A percentile compares a stretch with the other conserved stretches of the same genome.
phyloP scores from a whole-genome alignment of 2,888 invertebrate species.

The Andrena haemorrhoa region DNA sequence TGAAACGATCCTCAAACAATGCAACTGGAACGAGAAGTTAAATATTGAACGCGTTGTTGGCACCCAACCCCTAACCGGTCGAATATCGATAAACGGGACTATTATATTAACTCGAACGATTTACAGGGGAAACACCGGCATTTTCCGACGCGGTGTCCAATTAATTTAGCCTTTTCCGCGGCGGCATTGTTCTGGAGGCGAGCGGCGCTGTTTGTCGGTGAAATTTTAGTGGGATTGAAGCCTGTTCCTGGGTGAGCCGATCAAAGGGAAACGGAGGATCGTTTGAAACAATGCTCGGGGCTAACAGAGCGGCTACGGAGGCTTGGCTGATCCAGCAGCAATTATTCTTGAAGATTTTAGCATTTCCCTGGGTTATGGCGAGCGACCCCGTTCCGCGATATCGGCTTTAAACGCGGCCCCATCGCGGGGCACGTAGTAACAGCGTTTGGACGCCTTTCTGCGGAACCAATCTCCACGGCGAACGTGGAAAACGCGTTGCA shows the following conservation, averaged over 20 bases:
- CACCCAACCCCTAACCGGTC: conserved; percentile 6
- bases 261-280: not conserved
- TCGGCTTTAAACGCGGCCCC: conserved; percentile 59
- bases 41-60: conserved; percentile 49
- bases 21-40: conserved; percentile 48
- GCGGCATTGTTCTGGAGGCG: not conserved
- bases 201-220: not conserved
- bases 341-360: conserved; percentile 15
- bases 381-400: conserved; percentile 36
- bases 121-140: conserved; percentile 10
- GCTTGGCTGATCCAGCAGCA: not conserved
- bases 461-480: conserved; percentile 22
- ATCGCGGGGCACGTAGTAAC: conserved; percentile 62
- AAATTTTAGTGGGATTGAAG: conserved; percentile 7
- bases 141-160: conserved; percentile 1
- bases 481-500: conserved; percentile 34
- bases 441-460: conserved; percentile 39
- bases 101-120: conserved; percentile 31
- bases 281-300: not conserved
- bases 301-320: not conserved
- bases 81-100: conserved; percentile 6
- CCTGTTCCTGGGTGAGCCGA: not conserved
- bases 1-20: conserved; percentile 34
- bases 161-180: conserved; percentile 3
- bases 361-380: conserved; percentile 25